Evolutionary conservation across 2,888 invertebrate genomes (phyloP).

Genomic region (Epistrophella euchroma): DNA sequence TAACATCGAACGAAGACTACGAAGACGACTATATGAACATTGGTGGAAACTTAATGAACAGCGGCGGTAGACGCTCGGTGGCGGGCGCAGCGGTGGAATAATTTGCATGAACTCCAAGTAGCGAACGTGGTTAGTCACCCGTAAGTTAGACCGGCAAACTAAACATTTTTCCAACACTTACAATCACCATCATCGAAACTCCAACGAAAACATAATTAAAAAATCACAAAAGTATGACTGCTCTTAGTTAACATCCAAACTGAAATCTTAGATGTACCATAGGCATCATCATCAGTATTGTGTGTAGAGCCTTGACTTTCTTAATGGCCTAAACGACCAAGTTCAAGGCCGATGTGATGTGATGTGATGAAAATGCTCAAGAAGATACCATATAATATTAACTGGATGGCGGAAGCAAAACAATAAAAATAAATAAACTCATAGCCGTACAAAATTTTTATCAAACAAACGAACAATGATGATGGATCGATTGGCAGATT

Average conservation of each 20-base stretch:
- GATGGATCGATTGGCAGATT: conserved; percentile 58
- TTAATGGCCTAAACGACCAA: conserved; percentile 36
- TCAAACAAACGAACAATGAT: conserved; percentile 7
- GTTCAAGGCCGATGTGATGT: conserved; percentile 54
- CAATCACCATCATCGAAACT: background rate
- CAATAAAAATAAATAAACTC: background rate
- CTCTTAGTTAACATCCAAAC: conserved; percentile 28
- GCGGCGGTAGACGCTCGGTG: background rate
- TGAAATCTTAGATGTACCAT: conserved; percentile 34
- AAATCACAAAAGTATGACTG: conserved; percentile 23
- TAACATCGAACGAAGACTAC: background rate
- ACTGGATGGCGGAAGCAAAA: conserved; percentile 25
- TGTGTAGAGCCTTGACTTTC: conserved; percentile 39
- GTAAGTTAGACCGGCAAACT: conserved; percentile 21
- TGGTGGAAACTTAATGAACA: conserved; percentile 54
- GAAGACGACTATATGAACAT: conserved; percentile 19
- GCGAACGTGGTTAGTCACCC: conserved; percentile 51
- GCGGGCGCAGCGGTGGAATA: too few species aligned
- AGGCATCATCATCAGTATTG: background rate
- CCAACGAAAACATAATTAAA: conserved; percentile 51
- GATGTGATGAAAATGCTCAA: background rate
- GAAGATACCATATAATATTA: background rate
- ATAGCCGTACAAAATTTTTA: background rate
- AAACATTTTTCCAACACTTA: conserved; percentile 35
- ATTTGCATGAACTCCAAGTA: conserved; percentile 62